Evolutionary conservation across 2,113 vertebrate genomes (phyloP).

Genomic region (Cairina moschata): DNA sequence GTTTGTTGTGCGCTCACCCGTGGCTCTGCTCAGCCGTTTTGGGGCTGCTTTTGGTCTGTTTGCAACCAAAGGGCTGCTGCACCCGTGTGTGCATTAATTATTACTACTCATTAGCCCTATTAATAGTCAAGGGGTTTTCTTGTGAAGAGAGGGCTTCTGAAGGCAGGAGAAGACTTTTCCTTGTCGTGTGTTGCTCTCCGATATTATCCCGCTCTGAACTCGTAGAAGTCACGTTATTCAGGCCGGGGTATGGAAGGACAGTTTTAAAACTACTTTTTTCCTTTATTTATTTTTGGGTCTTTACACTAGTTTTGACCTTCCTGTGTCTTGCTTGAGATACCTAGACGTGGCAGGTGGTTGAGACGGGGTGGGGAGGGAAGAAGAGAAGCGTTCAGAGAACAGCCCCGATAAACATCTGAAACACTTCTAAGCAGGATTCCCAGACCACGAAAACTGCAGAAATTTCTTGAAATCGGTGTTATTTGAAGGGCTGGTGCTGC

Average conservation of each 20-base stretch:
- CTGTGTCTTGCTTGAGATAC: background rate
- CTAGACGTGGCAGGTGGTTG: background rate
- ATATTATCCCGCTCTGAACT: background rate
- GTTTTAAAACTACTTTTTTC: background rate
- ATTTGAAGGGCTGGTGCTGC: background rate
- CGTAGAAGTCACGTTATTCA: background rate
- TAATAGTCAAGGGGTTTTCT: background rate
- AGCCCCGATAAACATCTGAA: slow-evolving; percentile 10
- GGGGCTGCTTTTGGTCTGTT: background rate
- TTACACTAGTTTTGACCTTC: background rate
- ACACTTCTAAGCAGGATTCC: background rate
- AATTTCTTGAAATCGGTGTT: background rate
- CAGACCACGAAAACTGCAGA: background rate
- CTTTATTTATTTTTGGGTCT: background rate
- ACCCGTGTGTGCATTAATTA: fast-evolving
- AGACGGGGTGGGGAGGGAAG: background rate
- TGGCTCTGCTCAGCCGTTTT: background rate
- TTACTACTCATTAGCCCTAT: background rate
- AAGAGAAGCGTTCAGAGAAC: background rate
- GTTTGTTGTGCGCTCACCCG: background rate
- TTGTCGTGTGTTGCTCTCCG: background rate
- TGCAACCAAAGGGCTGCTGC: background rate
- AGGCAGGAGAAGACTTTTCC: background rate
- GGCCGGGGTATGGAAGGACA: background rate
- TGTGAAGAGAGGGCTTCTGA: background rate